Percentiles rank a stretch among this genome's conserved stretches.
Evolutionary conservation across 2,888 invertebrate genomes (phyloP).

Genomic region (Conchocele bisecta): DNA sequence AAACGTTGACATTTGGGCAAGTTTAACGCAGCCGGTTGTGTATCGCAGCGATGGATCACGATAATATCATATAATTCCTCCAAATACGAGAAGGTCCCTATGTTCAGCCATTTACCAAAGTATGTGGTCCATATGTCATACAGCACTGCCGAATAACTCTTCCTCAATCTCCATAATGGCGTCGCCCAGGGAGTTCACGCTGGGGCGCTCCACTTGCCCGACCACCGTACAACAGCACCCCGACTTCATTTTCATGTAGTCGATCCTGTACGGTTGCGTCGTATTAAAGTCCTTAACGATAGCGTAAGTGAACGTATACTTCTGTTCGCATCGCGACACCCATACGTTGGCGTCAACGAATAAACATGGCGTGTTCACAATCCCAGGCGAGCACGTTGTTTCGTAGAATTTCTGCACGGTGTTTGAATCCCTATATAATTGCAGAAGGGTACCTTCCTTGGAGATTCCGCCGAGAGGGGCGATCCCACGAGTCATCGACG

Average conservation of each 20-base stretch:
- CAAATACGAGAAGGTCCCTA: too few species aligned
- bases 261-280: slow-evolving; percentile 88
- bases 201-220: too few species aligned
- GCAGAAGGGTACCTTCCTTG: slow-evolving; percentile 86
- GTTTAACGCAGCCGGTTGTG: too few species aligned
- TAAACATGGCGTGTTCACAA: slow-evolving; percentile 89
- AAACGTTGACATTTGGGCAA: too few species aligned
- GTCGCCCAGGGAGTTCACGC: slow-evolving; percentile 24
- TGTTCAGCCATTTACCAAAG: too few species aligned
- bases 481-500: slow-evolving; percentile 90
- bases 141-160: too few species aligned
- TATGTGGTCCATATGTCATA: too few species aligned
- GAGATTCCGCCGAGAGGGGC: slow-evolving; percentile 91
- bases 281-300: slow-evolving; percentile 87
- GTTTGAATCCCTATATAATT: slow-evolving; percentile 88
- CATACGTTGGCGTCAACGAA: slow-evolving; percentile 88
- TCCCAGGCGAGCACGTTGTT: slow-evolving; percentile 89
- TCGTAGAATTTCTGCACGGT: slow-evolving; percentile 88
- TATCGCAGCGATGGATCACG: too few species aligned
- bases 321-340: slow-evolving; percentile 91
- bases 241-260: slow-evolving; percentile 91
- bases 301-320: slow-evolving; percentile 92
- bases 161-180: slow-evolving; percentile 18
- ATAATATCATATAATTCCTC: too few species aligned
- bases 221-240: slow-evolving; percentile 92